Conservation (phyloP, 2,113 vertebrate genomes). For the Pseudorectes ferrugineus region DNA sequence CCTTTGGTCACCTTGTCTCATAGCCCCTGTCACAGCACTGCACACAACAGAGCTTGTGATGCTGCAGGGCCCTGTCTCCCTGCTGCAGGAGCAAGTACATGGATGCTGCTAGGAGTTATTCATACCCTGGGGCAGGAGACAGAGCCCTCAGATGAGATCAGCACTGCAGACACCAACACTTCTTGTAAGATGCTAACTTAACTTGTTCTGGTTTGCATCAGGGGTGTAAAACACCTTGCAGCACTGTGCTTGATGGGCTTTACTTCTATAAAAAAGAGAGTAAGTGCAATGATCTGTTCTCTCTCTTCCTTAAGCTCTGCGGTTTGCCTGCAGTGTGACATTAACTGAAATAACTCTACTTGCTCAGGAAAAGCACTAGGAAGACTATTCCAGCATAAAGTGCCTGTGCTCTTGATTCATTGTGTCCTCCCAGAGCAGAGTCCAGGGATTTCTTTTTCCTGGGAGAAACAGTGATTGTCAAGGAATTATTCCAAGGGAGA, state of each 20-base stretch:
- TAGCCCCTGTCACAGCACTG: not conserved
- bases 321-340: not conserved
- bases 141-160: not conserved
- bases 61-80: not conserved
- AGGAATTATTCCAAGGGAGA: not conserved
- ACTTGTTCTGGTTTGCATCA: not conserved
- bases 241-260: not conserved
- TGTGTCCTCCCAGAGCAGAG: not conserved
- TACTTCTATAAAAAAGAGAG: not conserved
- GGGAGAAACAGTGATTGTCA: not conserved
- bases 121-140: not conserved
- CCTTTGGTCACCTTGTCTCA: not conserved
- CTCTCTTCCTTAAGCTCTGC: not conserved
- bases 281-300: not conserved
- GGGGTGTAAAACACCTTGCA: not conserved
- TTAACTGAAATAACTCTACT: not conserved
- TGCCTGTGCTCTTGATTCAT: not conserved
- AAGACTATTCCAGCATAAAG: not conserved
- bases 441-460: not conserved
- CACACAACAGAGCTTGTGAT: not conserved
- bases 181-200: not conserved
- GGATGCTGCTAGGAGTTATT: not conserved
- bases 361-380: not conserved
- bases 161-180: not conserved
- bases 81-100: not conserved